Conservation (phyloP, 2,888 invertebrate species). For the Chrysodeixis includens region DNA sequence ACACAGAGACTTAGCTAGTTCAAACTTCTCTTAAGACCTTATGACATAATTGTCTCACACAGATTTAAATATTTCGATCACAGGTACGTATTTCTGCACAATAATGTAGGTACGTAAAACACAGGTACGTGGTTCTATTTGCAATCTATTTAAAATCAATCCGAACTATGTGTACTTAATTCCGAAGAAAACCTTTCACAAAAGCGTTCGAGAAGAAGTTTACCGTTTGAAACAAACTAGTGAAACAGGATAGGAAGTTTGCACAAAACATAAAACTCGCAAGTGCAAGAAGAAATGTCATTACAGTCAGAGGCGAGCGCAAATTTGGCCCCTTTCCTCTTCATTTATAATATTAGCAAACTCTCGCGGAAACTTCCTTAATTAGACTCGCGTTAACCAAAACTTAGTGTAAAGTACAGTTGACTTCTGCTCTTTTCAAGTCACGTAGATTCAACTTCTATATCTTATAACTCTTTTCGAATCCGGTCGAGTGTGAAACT, state of each 20-base stretch:
- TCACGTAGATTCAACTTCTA: constrained; percentile 74
- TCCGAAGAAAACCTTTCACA: constrained; percentile 17
- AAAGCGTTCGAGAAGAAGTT: constrained; percentile 38
- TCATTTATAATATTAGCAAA: constrained; percentile 81
- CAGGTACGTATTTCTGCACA: neutral
- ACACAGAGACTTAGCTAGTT: constrained; percentile 3
- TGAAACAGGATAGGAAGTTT: constrained; percentile 58
- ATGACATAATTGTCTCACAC: neutral
- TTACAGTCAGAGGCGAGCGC: constrained; percentile 64
- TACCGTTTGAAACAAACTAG: constrained; percentile 44
- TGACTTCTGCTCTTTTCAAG: constrained; percentile 77
- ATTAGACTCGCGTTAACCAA: constrained; percentile 79
- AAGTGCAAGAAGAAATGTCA: constrained; percentile 70
- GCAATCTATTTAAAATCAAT: constrained; percentile 30
- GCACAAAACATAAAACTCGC: constrained; percentile 61
- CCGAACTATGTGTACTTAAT: constrained; percentile 24
- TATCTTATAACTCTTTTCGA: constrained; percentile 70
- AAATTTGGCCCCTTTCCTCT: constrained; percentile 75
- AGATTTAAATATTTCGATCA: neutral
- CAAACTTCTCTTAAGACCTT: constrained; percentile 4
- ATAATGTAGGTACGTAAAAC: neutral
- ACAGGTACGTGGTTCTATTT: constrained; percentile 2
- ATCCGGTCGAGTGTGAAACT: constrained; percentile 66
- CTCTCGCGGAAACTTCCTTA: constrained; percentile 75
- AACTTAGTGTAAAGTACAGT: constrained; percentile 80